phyloP scores from a whole-genome alignment of 2,113 vertebrate genomes.

The Trogon surrucura region DNA sequence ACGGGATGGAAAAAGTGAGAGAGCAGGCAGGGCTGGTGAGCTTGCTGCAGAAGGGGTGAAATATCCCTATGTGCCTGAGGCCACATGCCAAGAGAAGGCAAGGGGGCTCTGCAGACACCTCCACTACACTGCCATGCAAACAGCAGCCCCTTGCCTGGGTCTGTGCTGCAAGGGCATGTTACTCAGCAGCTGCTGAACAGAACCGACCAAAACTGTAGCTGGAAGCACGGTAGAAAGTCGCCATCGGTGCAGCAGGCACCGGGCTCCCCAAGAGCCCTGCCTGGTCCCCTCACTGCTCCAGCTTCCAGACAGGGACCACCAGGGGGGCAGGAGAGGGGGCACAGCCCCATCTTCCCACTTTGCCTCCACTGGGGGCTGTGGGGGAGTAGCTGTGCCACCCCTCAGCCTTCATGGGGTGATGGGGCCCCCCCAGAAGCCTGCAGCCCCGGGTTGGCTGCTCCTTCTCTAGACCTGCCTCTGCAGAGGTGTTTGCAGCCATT shows the following conservation, averaged over 20 bases:
- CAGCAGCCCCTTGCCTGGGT: neutral
- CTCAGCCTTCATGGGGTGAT: neutral
- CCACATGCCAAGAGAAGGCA: neutral
- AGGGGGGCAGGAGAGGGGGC: neutral
- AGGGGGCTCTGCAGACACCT: neutral
- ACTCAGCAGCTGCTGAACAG: neutral
- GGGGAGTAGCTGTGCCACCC: neutral
- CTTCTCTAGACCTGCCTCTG: conserved; percentile 51
- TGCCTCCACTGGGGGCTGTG: rapidly evolving
- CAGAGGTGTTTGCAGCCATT: conserved; percentile 58
- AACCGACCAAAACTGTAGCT: rapidly evolving
- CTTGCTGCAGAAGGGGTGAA: neutral
- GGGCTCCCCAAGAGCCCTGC: neutral
- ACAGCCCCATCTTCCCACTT: neutral
- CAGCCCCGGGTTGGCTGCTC: neutral
- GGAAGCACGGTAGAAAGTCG: neutral
- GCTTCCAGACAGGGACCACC: neutral
- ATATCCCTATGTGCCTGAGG: neutral
- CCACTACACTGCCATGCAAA: neutral
- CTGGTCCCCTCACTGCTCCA: neutral
- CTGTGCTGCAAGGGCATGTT: neutral
- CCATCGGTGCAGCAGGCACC: rapidly evolving
- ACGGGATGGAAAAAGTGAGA: neutral
- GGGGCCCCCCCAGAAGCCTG: neutral
- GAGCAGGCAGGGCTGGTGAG: rapidly evolving